Base-by-base conservation (phyloP, 2,797 vertebrate species). In the Lithobates pipiens region DNA sequence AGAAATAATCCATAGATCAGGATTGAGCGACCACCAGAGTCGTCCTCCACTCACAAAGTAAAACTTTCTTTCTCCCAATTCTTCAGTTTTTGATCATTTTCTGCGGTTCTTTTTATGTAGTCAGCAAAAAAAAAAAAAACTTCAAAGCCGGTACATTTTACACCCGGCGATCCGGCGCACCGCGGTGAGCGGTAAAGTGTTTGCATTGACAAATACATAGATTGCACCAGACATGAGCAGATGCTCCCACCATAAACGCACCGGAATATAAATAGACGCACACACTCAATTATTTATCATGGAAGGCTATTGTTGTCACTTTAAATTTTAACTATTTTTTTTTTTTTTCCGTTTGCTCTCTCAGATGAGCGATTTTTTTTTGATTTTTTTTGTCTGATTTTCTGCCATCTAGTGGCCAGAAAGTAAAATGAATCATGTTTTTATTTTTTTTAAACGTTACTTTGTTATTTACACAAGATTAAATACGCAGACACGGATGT, bases 401-500 rank as follows among this genome's bases (percentile, higher is more conserved):
- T 2, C 65, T 69, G 65, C 77, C 77, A 50, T 21, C 77, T 69
- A 27, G 77, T 79, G 65, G 77, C 18, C 42, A 13, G 3, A 61
- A 61, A 61, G 0, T 16, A 54, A 18, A 16, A 54, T 18, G 0
- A 54, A 18, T 54, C 16, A 0, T 50, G 13, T 50, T 54, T 54
- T 1, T 18, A 18, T 36, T 36, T 36, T 7, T 36, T 36, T 46
- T 46, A 46, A 46, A 46, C 15, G 44, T 10, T 46, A 3, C 10
- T 46, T 46, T 46, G 44, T 46, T 11, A 46, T 10, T 46, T 11
- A 32, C 32, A 15, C 0, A 46, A 9, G 10, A 42, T 42, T 42
- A 42, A 42, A 42, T 42, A 42, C 39, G 7, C 10, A 10, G 39
- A 10, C 39, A 3, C 6, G 10, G 7, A 9, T 42, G 6, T 42